A percentile compares a stretch with the other conserved stretches of the same genome.
Conservation (phyloP, 2,113 vertebrate genomes). For the Budorcas taxicolor region DNA sequence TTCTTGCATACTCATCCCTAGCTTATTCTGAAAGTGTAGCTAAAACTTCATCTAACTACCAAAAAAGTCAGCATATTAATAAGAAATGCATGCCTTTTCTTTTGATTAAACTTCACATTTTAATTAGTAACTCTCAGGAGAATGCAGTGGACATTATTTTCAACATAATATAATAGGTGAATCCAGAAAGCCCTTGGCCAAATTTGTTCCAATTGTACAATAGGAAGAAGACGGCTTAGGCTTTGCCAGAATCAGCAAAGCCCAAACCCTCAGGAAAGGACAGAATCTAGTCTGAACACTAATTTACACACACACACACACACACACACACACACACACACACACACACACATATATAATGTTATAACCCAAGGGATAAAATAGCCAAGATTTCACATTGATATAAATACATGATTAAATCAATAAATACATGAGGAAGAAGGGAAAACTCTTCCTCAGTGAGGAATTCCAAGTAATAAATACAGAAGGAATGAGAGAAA, state of each 20-base stretch:
- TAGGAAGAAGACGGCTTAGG: background rate
- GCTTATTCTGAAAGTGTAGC: background rate
- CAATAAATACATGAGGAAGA: background rate
- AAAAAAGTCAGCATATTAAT: constrained; percentile 14
- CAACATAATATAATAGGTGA: background rate
- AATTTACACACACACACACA: background rate
- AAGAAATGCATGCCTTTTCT: background rate
- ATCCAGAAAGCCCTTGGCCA: background rate
- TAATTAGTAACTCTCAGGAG: constrained; percentile 18
- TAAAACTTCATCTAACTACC: constrained; percentile 24
- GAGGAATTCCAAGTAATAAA: background rate
- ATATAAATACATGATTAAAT: background rate
- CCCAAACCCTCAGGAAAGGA: background rate
- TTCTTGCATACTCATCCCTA: background rate
- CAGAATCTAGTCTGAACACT: background rate
- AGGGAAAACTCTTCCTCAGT: background rate
- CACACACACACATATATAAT: background rate
- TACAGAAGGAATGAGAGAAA: background rate
- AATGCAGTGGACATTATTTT: background rate
- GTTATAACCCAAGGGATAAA: background rate
- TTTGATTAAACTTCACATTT: constrained; percentile 17
- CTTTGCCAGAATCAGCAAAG: background rate
- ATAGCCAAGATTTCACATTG: background rate
- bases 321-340: background rate
- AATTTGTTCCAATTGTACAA: background rate